A percentile compares a stretch with the other conserved stretches of the same genome.
phyloP scores from a whole-genome alignment of 2,113 vertebrate genomes.

The Phalacrocorax carbo region DNA sequence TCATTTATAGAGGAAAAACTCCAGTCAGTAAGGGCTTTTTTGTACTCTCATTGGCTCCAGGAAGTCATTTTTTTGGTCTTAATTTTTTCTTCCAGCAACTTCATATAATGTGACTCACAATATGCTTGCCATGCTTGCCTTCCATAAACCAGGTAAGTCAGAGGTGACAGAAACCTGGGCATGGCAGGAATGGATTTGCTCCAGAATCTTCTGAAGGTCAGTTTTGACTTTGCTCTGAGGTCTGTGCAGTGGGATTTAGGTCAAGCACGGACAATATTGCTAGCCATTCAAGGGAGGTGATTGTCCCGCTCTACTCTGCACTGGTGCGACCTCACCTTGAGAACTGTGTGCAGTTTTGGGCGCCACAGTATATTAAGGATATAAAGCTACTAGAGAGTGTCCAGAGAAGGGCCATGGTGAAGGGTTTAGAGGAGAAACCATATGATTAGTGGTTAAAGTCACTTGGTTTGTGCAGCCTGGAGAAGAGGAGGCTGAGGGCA shows the following conservation, averaged over 20 bases:
- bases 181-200: neutral
- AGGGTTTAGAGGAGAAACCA: too few species aligned
- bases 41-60: neutral
- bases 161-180: neutral
- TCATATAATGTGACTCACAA: neutral
- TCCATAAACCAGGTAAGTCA: neutral
- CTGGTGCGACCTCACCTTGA: too few species aligned
- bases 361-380: too few species aligned
- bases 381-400: too few species aligned
- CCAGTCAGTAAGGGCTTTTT: neutral
- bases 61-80: neutral
- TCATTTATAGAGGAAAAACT: neutral
- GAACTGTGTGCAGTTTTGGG: too few species aligned
- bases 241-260: neutral
- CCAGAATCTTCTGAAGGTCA: slow-evolving; percentile 5
- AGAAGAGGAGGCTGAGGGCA: too few species aligned
- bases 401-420: too few species aligned
- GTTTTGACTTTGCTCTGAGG: neutral
- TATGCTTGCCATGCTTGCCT: neutral
- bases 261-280: neutral
- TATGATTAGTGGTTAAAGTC: too few species aligned
- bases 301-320: too few species aligned
- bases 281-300: too few species aligned
- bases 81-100: neutral
- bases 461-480: too few species aligned